These are phyloP conservation scores for Andinoacara biseriatus DNA, from an alignment of 2,113 vertebrate species.

Conservation along the genomic window DNA sequence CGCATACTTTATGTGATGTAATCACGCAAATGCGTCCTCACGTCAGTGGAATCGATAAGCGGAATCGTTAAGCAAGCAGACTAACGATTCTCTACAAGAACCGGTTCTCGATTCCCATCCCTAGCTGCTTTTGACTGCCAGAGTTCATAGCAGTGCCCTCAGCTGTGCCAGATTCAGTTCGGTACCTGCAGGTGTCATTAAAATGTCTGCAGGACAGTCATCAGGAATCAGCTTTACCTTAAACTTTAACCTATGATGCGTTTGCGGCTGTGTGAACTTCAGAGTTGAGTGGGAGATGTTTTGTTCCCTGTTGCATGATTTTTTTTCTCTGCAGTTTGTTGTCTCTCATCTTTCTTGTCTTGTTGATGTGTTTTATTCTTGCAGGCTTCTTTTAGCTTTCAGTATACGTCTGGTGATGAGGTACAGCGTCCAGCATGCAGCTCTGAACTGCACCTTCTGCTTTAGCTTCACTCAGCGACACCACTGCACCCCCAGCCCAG, in stretches of 20 bases:
- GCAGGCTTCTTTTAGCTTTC: slow-evolving; percentile 82
- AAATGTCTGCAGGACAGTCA: fast-evolving
- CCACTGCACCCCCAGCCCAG: slow-evolving; percentile 38
- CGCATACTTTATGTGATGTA: no score
- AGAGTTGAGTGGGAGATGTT: not conserved
- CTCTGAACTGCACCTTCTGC: slow-evolving; percentile 58
- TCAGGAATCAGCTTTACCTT: fast-evolving
- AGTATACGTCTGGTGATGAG: slow-evolving; percentile 77
- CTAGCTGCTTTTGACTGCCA: not conserved
- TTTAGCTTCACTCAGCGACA: slow-evolving; percentile 58
- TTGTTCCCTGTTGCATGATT: slow-evolving; percentile 18
- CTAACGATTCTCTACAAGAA: no score
- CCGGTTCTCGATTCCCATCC: no score
- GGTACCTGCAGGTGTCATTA: not conserved
- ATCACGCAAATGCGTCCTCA: no score
- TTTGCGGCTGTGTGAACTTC: not conserved
- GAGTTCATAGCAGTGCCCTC: not conserved
- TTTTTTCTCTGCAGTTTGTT: not conserved
- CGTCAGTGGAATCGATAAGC: no score
- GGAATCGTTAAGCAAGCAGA: no score
- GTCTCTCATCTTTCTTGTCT: slow-evolving; percentile 47
- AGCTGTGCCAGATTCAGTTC: not conserved
- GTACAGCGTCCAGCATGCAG: slow-evolving; percentile 77
- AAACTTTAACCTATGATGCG: not conserved
- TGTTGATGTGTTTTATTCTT: slow-evolving; percentile 73